Conservation (phyloP, 1,140 invertebrate species). For the Nephotettix cincticeps region DNA sequence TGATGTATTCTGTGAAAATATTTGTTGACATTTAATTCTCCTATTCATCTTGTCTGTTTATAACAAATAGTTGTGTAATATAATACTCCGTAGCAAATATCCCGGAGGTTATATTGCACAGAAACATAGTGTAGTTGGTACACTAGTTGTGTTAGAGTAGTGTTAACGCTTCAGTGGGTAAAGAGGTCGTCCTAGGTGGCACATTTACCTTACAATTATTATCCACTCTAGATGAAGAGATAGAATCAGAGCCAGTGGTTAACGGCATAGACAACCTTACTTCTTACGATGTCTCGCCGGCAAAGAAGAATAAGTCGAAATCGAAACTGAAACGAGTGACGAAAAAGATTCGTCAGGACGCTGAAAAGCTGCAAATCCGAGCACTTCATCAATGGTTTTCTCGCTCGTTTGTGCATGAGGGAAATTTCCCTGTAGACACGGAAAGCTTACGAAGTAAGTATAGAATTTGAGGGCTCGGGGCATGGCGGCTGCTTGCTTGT, state of each 20-base stretch:
- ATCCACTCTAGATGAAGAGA: slow-evolving; percentile 28
- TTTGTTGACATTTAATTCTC: too few species aligned
- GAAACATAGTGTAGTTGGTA: too few species aligned
- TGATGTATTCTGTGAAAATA: too few species aligned
- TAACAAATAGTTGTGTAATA: too few species aligned
- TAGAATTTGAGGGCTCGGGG: background rate
- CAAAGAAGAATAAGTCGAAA: slow-evolving; percentile 33
- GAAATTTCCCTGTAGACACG: slow-evolving; percentile 32
- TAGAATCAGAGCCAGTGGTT: slow-evolving; percentile 14
- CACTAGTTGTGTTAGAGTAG: background rate
- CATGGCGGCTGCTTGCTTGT: background rate
- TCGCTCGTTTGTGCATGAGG: slow-evolving; percentile 35
- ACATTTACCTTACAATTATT: slow-evolving; percentile 1
- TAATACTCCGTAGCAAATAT: too few species aligned
- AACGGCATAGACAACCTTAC: slow-evolving; percentile 15
- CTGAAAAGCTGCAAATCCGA: slow-evolving; percentile 36
- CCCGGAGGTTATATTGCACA: too few species aligned
- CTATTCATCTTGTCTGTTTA: too few species aligned
- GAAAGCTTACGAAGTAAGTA: slow-evolving; percentile 36
- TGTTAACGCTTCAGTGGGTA: background rate
- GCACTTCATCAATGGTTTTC: slow-evolving; percentile 39
- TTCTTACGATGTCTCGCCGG: slow-evolving; percentile 19
- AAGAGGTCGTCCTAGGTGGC: background rate
- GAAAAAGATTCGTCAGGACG: slow-evolving; percentile 37
- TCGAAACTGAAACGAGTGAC: slow-evolving; percentile 36